Conservation (phyloP, 2,888 invertebrate genomes). For the Drosophila putrida region DNA sequence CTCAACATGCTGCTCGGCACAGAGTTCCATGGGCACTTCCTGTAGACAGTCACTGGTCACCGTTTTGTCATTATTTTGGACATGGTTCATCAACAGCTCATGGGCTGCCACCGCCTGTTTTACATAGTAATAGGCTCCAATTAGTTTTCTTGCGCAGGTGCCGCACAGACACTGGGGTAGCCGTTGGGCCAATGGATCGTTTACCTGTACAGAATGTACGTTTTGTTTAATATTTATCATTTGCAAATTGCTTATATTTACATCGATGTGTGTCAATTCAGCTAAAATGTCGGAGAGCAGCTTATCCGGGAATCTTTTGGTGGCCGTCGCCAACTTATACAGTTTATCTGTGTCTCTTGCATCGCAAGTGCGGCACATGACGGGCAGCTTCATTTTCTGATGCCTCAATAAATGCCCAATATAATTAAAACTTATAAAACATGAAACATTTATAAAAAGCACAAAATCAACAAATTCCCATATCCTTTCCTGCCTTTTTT, state of each 20-base stretch:
- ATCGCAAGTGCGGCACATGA: constrained; percentile 70
- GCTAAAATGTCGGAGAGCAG: constrained; percentile 60
- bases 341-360: constrained; percentile 62
- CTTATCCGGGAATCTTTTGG: constrained; percentile 68
- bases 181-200: constrained; percentile 37
- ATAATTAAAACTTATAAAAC: not conserved
- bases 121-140: constrained; percentile 74
- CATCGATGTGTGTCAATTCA: constrained; percentile 66
- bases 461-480: constrained; percentile 36
- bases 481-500: constrained; percentile 26
- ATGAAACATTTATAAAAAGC: constrained; percentile 15
- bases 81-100: constrained; percentile 59
- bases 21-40: constrained; percentile 79
- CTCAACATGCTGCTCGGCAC: constrained; percentile 70
- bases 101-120: constrained; percentile 70
- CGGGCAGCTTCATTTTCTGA: constrained; percentile 62
- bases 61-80: constrained; percentile 28
- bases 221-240: not conserved
- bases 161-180: constrained; percentile 72
- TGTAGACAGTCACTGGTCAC: constrained; percentile 68
- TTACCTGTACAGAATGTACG: constrained; percentile 26
- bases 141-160: constrained; percentile 67
- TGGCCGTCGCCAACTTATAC: constrained; percentile 52
- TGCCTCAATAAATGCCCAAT: constrained; percentile 8
- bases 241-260: constrained; percentile 10